These are phyloP conservation scores for Puffinus mauretanicus DNA, from an alignment of 2,113 vertebrate species.

Conservation along the genomic window DNA sequence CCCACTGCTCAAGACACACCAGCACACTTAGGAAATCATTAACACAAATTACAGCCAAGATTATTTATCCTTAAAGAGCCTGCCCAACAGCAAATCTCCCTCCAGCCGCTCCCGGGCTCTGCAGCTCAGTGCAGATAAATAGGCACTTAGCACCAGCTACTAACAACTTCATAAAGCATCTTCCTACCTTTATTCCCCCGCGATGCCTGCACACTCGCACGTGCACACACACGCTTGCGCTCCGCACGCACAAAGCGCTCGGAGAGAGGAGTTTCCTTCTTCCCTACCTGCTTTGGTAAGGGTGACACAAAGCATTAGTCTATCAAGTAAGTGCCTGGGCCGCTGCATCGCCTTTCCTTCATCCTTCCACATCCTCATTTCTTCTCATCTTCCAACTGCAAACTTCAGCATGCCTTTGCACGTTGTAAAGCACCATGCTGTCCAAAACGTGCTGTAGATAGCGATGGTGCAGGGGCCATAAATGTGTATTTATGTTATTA, in stretches of 20 bases:
- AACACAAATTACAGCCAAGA: background rate
- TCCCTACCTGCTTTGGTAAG: background rate
- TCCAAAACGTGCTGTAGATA: background rate
- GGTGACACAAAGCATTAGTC: background rate
- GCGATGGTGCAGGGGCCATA: background rate
- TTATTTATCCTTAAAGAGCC: constrained; percentile 24
- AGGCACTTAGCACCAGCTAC: background rate
- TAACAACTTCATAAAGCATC: background rate
- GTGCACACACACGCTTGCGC: background rate
- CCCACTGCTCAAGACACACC: background rate
- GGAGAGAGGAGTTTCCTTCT: background rate
- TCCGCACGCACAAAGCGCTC: rapidly evolving
- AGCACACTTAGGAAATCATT: background rate
- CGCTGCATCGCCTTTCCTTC: background rate
- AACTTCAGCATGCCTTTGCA: background rate
- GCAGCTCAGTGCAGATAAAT: background rate
- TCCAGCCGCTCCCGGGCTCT: background rate
- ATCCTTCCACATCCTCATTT: background rate
- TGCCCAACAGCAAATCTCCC: background rate
- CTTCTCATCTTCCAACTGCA: background rate
- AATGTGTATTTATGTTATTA: background rate
- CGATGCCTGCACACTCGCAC: too few relatives aligned
- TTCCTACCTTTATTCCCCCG: background rate
- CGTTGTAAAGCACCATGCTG: rapidly evolving
- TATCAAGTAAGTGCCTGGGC: background rate